Evolutionary conservation across 2,113 vertebrate species (phyloP).

Genomic region (Spea bombifrons): DNA sequence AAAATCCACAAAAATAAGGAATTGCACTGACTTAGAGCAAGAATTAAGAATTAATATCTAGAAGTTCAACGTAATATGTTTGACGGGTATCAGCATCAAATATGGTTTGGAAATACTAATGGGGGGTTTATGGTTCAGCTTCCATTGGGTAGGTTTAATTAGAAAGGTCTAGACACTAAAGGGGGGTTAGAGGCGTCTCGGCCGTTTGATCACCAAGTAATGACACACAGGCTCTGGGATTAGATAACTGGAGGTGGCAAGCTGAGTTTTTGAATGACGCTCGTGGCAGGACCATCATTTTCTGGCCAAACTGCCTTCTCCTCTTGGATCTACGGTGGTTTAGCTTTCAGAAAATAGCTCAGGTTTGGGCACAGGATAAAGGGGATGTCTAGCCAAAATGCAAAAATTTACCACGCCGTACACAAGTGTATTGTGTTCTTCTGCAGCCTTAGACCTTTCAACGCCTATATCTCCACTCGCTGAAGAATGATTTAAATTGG

Average conservation of each 20-base stretch:
- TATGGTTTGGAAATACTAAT: background rate
- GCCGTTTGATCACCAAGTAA: background rate
- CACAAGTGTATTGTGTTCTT: slow-evolving; percentile 42
- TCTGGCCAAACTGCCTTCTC: background rate
- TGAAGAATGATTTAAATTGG: slow-evolving; percentile 46
- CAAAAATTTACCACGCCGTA: slow-evolving; percentile 44
- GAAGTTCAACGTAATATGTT: too few relatives aligned
- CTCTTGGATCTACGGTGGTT: slow-evolving; percentile 13
- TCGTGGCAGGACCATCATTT: background rate
- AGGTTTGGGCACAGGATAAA: slow-evolving; percentile 18
- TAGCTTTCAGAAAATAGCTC: slow-evolving; percentile 5
- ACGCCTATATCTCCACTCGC: slow-evolving; percentile 42
- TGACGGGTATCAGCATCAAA: too few relatives aligned
- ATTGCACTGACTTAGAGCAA: too few relatives aligned
- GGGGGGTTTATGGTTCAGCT: background rate
- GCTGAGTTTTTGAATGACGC: background rate
- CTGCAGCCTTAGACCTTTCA: slow-evolving; percentile 37
- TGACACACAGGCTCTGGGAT: background rate
- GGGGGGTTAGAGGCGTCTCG: too few relatives aligned
- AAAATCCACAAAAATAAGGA: too few relatives aligned
- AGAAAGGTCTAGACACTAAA: background rate
- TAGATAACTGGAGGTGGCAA: slow-evolving; percentile 2
- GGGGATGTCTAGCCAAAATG: slow-evolving; percentile 48
- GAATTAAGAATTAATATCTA: too few relatives aligned
- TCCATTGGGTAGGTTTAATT: background rate